Evolutionary conservation across 2,797 vertebrate genomes (phyloP).

Genomic region (Sebastes reedi): DNA sequence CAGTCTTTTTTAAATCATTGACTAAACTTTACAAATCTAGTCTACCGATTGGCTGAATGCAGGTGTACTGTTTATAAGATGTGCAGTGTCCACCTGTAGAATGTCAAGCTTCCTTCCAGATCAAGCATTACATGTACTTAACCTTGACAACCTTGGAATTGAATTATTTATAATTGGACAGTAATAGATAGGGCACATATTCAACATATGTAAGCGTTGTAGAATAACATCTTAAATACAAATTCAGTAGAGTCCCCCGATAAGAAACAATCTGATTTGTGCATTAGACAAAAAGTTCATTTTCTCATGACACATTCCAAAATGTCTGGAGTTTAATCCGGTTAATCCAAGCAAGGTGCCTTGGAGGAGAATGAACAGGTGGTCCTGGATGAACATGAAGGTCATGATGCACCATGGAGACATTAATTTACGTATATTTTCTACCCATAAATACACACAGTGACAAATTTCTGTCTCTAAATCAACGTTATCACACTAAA

Average conservation of each 20-base stretch:
- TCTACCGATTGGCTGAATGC: neutral
- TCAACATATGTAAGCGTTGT: neutral
- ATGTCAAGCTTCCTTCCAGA: neutral
- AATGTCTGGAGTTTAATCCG: slow-evolving; percentile 7
- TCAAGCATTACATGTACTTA: neutral
- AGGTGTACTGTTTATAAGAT: neutral
- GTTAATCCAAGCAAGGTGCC: slow-evolving; percentile 46
- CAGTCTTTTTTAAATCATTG: neutral
- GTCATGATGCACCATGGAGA: slow-evolving; percentile 14
- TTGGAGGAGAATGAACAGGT: slow-evolving; percentile 53
- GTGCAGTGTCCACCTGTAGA: neutral
- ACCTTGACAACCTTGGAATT: neutral
- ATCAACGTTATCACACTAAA: neutral
- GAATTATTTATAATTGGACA: neutral
- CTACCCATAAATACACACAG: slow-evolving; percentile 2
- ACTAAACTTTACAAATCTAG: neutral
- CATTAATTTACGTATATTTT: neutral
- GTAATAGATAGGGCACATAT: neutral
- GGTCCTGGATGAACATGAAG: slow-evolving; percentile 34
- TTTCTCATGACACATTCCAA: neutral
- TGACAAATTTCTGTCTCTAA: neutral
- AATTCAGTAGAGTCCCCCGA: too few species aligned
- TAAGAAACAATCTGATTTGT: neutral
- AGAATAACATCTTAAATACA: neutral
- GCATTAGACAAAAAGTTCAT: neutral